A percentile compares a stretch with the other conserved stretches of the same genome.
Conservation (phyloP, 2,797 vertebrate species). For the Galago senegalensis region DNA sequence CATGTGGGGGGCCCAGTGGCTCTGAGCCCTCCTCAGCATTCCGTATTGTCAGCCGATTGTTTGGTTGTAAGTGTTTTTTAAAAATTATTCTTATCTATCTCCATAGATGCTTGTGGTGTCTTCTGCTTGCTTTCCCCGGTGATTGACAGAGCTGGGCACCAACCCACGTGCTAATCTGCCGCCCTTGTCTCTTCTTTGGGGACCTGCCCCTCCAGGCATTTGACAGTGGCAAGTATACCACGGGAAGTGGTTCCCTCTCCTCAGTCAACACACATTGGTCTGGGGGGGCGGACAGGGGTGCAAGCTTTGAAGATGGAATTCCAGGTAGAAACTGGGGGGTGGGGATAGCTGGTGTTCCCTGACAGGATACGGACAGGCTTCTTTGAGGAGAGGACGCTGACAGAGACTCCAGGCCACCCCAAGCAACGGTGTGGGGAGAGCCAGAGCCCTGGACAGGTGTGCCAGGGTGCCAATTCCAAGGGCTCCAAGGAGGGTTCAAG, state of each 20-base stretch:
- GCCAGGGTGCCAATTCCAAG: fast-evolving
- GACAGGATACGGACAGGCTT: no score
- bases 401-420: fast-evolving
- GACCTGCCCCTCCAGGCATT: background rate
- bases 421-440: no score
- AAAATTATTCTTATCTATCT: no score
- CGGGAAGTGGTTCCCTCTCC: fast-evolving
- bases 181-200: background rate
- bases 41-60: background rate
- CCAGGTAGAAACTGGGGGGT: fast-evolving
- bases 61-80: background rate
- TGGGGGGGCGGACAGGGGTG: background rate
- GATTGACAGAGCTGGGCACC: no score
- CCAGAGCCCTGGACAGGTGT: fast-evolving
- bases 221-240: background rate
- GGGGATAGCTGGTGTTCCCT: background rate
- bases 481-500: fast-evolving
- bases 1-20: background rate
- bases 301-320: fast-evolving
- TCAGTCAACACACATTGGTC: fast-evolving
- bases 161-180: background rate
- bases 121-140: no score
- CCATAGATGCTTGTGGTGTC: background rate
- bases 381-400: fast-evolving
- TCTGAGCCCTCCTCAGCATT: background rate